Evolutionary conservation across 2,113 vertebrate species (phyloP).

Genomic region (Archilochus colubris): DNA sequence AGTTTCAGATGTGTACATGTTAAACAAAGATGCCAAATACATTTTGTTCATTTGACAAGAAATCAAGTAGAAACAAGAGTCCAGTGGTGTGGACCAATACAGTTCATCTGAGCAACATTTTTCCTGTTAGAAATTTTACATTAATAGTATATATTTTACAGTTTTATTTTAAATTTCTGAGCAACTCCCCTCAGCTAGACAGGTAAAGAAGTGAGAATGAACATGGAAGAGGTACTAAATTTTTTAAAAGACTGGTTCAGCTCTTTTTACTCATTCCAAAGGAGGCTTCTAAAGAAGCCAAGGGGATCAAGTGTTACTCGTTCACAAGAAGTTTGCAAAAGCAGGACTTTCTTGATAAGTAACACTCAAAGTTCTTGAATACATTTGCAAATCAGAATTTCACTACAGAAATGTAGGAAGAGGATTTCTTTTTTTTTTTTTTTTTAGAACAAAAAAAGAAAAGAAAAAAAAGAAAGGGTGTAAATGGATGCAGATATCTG

Average conservation of each 20-base stretch:
- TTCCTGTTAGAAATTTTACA: neutral
- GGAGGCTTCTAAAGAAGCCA: neutral
- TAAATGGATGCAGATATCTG: neutral
- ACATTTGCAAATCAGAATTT: neutral
- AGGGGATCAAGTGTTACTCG: neutral
- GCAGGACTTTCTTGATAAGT: neutral
- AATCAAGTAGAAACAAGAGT: neutral
- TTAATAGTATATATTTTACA: neutral
- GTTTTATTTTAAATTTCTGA: neutral
- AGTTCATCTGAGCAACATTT: neutral
- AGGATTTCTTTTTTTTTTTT: neutral
- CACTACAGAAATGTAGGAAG: neutral
- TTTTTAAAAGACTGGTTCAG: neutral
- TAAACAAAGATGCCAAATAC: slow-evolving; percentile 10
- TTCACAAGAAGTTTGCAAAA: neutral
- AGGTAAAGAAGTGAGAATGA: neutral
- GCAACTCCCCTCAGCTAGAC: neutral
- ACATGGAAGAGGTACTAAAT: neutral
- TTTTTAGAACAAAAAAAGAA: neutral
- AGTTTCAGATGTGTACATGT: neutral
- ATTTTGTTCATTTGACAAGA: neutral
- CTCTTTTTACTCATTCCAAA: neutral
- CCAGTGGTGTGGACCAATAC: neutral
- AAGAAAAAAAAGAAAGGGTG: fast-evolving
- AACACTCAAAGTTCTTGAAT: neutral